These are phyloP conservation scores for Lepisosteus oculatus DNA, from an alignment of 2,113 vertebrate genomes.

Conservation along the genomic window DNA sequence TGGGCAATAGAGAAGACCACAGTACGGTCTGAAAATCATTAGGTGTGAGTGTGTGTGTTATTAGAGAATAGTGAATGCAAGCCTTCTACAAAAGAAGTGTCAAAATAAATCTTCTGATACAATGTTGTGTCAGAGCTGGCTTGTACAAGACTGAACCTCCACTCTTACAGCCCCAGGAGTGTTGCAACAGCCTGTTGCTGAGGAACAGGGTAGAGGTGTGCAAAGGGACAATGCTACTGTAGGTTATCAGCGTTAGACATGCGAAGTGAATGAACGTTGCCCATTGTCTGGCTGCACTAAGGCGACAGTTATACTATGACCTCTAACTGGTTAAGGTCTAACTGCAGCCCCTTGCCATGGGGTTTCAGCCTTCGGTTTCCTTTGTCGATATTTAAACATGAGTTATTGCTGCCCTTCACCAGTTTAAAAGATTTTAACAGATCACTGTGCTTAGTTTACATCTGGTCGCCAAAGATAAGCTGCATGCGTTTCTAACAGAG, in stretches of 20 bases:
- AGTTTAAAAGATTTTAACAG: slow-evolving; percentile 10
- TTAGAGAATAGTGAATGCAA: too few relatives aligned
- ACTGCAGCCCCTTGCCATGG: neutral
- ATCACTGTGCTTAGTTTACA: slow-evolving; percentile 4
- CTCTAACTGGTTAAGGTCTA: neutral
- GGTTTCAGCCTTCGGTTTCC: neutral
- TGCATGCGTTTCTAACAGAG: slow-evolving; percentile 6
- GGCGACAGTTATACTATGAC: neutral
- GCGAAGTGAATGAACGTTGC: slow-evolving; percentile 17
- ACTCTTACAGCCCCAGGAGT: neutral
- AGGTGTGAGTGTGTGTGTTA: too few relatives aligned
- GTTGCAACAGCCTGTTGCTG: neutral
- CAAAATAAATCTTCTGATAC: too few relatives aligned
- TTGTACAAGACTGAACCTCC: too few relatives aligned
- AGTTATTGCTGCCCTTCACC: slow-evolving; percentile 21
- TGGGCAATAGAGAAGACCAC: too few relatives aligned
- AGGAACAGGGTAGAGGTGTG: neutral
- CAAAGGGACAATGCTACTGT: neutral
- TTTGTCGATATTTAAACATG: slow-evolving; percentile 19
- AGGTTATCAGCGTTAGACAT: slow-evolving; percentile 21
- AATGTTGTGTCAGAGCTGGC: too few relatives aligned
- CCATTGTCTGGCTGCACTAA: slow-evolving; percentile 7
- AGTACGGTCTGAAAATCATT: too few relatives aligned
- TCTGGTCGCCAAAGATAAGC: slow-evolving; percentile 42
- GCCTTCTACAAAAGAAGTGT: too few relatives aligned